These are phyloP conservation scores for Hydrozoanthus gracilis DNA, from an alignment of 92 coral and sea anemone species.

Conservation along the genomic window DNA sequence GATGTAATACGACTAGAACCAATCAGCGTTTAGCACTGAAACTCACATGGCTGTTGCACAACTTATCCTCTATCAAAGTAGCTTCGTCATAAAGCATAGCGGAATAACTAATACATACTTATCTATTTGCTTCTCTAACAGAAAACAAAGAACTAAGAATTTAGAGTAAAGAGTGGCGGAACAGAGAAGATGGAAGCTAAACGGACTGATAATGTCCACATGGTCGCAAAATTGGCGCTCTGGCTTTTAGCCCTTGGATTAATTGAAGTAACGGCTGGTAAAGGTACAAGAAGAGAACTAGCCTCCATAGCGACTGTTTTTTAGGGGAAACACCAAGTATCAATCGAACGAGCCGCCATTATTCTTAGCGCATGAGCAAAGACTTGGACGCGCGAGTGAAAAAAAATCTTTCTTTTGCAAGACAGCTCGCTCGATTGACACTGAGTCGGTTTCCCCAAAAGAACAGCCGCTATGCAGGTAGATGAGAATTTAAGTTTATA, in stretches of 20 bases:
- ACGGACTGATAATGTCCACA: neutral
- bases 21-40: neutral
- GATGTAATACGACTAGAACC: slow-evolving; percentile 25
- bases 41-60: neutral
- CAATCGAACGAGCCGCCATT: neutral
- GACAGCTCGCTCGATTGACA: too few species aligned
- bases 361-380: too few species aligned
- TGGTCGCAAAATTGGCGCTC: slow-evolving; percentile 9
- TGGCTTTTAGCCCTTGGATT: slow-evolving; percentile 13
- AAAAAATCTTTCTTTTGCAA: too few species aligned
- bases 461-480: too few species aligned
- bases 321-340: neutral
- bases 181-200: neutral
- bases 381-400: too few species aligned
- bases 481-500: too few species aligned
- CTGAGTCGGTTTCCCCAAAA: too few species aligned
- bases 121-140: neutral
- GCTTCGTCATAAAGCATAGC: neutral
- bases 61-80: neutral
- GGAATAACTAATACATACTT: neutral
- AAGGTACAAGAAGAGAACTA: neutral
- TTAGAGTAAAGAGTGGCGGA: neutral
- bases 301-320: neutral
- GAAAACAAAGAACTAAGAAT: neutral
- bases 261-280: slow-evolving; percentile 13